Evolutionary conservation across 2,797 vertebrate species (phyloP), one percentile per base, ranked within the genome.

Genomic region (Sternotherus odoratus): DNA sequence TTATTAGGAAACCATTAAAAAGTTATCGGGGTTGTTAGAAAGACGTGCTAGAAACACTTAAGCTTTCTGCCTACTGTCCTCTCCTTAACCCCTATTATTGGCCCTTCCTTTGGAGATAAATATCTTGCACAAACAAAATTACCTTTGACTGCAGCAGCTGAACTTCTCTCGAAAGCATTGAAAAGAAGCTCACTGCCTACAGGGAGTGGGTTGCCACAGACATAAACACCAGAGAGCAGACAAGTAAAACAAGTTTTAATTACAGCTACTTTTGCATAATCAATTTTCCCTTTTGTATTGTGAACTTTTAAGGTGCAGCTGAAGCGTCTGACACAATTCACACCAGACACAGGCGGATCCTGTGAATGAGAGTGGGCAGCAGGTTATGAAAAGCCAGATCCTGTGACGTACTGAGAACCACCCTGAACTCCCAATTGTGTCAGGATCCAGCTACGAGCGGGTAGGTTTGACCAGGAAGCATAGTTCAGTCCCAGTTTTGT

Each of bases 231-330:
- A 66, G 51, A 81, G 80, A 92, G 91, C 84, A 87, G 95, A 94
- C 97, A 78, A 97, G 97, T 97, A 97, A 97, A 97, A 97, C 97
- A 91, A 96, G 96, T 95, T 97, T 96, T 86, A 96, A 97, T 97
- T 97, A 85, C 96, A 96, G 95, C 39, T 82, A 78, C 95, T 97
- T 97, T 88, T 72, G 82, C 87, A 96, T 93, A 96, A 97, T 93
- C 94, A 49, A 88, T 97, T 93, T 95, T 94, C 88, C 91, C 90
- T 94, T 95, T 93, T 89, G 77, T 43, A 84, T 54, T 79, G 2
- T 2, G 36, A 78, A 63, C 92, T 60, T 82, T 54, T 82, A 90
- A 82, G 33, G 17, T 0, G 3, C 1, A 12, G 12, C 92, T 88
- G 79, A 63, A 85, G 89, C 88, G 79, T 0, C 56, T 0, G 84